A percentile compares a stretch with the other conserved stretches of the same genome.
phyloP scores from a whole-genome alignment of 2,888 invertebrate genomes.

The Enchytraeus crypticus region DNA sequence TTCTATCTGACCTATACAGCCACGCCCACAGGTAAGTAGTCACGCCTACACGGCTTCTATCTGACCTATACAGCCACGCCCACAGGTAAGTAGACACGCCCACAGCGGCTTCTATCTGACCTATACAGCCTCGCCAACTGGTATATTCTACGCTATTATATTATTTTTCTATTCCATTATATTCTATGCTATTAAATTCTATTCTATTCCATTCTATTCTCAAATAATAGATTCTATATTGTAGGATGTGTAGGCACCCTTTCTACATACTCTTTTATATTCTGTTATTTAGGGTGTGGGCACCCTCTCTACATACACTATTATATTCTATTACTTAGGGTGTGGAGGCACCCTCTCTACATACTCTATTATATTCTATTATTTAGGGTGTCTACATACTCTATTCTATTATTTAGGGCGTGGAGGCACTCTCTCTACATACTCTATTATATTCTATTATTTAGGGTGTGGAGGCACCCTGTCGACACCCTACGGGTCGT shows the following conservation, averaged over 20 bases:
- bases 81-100: conserved; percentile 2
- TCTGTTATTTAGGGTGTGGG: too few relatives aligned
- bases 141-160: too few relatives aligned
- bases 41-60: conserved; percentile 43
- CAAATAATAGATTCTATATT: too few relatives aligned
- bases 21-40: conserved; percentile 21
- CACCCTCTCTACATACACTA: too few relatives aligned
- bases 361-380: too few relatives aligned
- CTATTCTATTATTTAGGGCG: too few relatives aligned
- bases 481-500: conserved; percentile 61
- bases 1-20: conserved; percentile 56
- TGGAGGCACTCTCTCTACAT: conserved; percentile 48
- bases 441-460: not conserved
- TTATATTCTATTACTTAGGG: too few relatives aligned
- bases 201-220: not conserved
- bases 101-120: conserved; percentile 51
- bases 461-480: conserved; percentile 57
- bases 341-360: too few relatives aligned
- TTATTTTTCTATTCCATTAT: not conserved
- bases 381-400: conserved; percentile 57
- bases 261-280: too few relatives aligned
- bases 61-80: conserved; percentile 54
- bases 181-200: not conserved
- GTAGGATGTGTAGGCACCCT: too few relatives aligned
- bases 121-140: conserved; percentile 50